phyloP scores from a whole-genome alignment of 2,888 invertebrate species.

The Eilema depressum region DNA sequence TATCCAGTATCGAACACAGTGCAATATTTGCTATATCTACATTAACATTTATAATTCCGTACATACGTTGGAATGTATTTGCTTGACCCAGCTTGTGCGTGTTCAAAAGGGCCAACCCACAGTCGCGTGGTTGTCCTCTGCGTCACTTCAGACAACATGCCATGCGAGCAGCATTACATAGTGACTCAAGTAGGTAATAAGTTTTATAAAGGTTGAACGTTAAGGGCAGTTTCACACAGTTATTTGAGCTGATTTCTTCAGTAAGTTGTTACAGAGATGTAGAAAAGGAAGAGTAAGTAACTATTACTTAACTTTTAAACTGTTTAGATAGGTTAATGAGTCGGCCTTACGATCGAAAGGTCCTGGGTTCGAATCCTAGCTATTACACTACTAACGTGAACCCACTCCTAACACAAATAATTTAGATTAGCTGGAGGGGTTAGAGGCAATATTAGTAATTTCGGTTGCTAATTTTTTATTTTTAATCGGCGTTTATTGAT shows the following conservation, averaged over 20 bases:
- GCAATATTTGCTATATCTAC: not conserved
- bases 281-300: not conserved
- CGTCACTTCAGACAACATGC: slow-evolving; percentile 14
- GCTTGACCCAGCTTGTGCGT: not conserved
- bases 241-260: not conserved
- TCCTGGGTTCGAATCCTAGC: no score
- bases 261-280: not conserved
- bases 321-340: no score
- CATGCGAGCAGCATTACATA: not conserved
- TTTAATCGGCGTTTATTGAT: no score
- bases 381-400: no score
- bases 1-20: not conserved
- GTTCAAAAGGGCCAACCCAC: slow-evolving; percentile 7
- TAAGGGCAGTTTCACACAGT: not conserved
- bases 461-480: no score
- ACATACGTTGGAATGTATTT: not conserved
- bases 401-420: no score
- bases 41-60: not conserved
- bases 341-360: no score
- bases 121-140: slow-evolving; percentile 5
- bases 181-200: not conserved
- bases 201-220: not conserved
- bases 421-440: no score
- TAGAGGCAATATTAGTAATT: no score
- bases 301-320: no score